Evolutionary conservation across 1,140 invertebrate species (phyloP).

Genomic region (Ptiloglossa arizonensis): DNA sequence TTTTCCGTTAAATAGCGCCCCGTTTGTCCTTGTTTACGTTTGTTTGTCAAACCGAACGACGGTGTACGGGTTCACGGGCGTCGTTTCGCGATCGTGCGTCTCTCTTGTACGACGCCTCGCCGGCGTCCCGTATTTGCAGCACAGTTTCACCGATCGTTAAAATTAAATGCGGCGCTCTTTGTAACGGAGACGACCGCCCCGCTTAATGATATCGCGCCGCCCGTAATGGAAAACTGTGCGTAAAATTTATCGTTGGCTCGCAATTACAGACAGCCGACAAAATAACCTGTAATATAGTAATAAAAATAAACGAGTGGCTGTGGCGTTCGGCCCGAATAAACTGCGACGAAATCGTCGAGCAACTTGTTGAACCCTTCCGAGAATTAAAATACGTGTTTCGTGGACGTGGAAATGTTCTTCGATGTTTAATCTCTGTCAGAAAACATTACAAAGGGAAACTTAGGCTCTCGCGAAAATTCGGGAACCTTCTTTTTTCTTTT

Average conservation of each 20-base stretch:
- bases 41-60: not conserved
- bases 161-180: constrained; percentile 4
- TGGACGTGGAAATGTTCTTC: too few species aligned
- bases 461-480: too few species aligned
- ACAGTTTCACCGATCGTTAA: constrained; percentile 7
- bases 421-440: too few species aligned
- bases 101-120: not conserved
- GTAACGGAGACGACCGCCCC: not conserved
- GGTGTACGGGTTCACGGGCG: not conserved
- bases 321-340: not conserved
- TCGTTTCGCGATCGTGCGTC: not conserved
- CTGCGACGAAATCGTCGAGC: not conserved
- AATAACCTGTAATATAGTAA: constrained; percentile 15
- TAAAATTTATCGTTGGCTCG: constrained; percentile 22
- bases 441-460: too few species aligned
- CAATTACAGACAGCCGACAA: constrained; percentile 27
- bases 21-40: not conserved
- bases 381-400: too few species aligned
- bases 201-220: constrained; percentile 15
- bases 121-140: not conserved
- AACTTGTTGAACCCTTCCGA: not conserved
- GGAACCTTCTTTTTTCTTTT: too few species aligned
- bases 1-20: not conserved
- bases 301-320: constrained; percentile 29
- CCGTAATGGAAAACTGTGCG: constrained; percentile 8